phyloP scores from a whole-genome alignment of 2,113 vertebrate species.

The Sitta europaea region DNA sequence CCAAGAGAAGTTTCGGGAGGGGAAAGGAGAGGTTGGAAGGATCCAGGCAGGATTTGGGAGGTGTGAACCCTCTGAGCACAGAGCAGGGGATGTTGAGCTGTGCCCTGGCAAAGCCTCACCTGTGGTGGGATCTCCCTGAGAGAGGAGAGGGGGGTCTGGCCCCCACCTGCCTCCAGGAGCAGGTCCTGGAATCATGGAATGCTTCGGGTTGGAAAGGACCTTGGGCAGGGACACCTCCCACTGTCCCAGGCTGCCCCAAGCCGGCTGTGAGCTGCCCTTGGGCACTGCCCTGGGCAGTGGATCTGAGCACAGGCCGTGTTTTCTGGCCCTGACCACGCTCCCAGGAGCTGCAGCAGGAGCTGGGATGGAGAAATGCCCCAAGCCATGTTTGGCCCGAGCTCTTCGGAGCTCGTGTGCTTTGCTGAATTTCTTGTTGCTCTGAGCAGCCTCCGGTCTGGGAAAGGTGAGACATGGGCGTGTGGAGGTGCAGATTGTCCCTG shows the following conservation, averaged over 20 bases:
- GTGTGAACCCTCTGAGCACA: rapidly evolving
- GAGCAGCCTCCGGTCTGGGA: background rate
- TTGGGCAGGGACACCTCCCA: background rate
- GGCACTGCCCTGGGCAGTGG: background rate
- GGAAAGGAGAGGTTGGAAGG: background rate
- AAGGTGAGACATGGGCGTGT: background rate
- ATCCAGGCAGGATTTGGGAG: background rate
- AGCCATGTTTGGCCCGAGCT: background rate
- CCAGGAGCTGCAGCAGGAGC: background rate
- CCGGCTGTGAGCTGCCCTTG: background rate
- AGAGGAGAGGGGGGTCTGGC: background rate
- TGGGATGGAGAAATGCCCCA: rapidly evolving
- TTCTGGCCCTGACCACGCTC: too few species aligned
- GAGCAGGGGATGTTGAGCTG: background rate
- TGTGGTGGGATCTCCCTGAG: rapidly evolving
- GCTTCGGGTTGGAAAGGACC: background rate
- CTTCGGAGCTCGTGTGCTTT: rapidly evolving
- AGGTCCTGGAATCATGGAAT: background rate
- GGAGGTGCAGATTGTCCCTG: background rate
- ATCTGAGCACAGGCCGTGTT: rapidly evolving
- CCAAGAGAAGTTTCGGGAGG: rapidly evolving
- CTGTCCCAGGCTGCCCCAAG: rapidly evolving
- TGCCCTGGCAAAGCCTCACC: rapidly evolving
- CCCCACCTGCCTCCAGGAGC: background rate
- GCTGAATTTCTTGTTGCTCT: background rate